A percentile compares a stretch with the other conserved stretches of the same genome.
Evolutionary conservation across 2,113 vertebrate genomes (phyloP).

Genomic region (Montifringilla adamsi): DNA sequence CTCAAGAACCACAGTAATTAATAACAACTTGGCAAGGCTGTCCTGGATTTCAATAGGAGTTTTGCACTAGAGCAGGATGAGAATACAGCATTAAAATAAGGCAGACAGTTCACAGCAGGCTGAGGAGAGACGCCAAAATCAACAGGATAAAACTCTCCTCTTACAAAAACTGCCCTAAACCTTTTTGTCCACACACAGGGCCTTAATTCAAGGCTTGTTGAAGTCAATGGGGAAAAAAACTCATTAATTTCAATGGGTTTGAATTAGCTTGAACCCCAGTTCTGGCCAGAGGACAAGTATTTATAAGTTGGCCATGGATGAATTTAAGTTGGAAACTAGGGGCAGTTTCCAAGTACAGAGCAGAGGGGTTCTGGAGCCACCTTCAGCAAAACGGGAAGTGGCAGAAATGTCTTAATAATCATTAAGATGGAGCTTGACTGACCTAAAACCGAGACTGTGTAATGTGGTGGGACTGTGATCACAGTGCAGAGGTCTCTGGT

Average conservation of each 20-base stretch:
- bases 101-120: conserved; percentile 64
- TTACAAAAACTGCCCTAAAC: conserved; percentile 54
- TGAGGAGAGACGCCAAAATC: conserved; percentile 56
- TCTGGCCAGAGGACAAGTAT: conserved; percentile 41
- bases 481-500: not conserved
- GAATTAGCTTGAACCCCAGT: conserved; percentile 36
- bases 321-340: conserved; percentile 29
- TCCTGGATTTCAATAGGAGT: conserved; percentile 43
- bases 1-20: conserved; percentile 46
- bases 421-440: not conserved
- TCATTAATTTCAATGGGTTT: conserved; percentile 51
- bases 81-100: conserved; percentile 55
- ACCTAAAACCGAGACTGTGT: not conserved
- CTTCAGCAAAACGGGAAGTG: not conserved
- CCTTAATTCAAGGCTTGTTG: conserved; percentile 42
- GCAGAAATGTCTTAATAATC: conserved; percentile 3
- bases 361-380: not conserved
- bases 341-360: not conserved
- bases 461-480: not conserved
- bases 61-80: conserved; percentile 36
- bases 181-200: conserved; percentile 50
- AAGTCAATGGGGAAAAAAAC: conserved; percentile 39
- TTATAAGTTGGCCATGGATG: not conserved
- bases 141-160: conserved; percentile 63
- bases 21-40: conserved; percentile 36